phyloP scores from a whole-genome alignment of 1,140 invertebrate genomes.

The Solenopsis invicta region DNA sequence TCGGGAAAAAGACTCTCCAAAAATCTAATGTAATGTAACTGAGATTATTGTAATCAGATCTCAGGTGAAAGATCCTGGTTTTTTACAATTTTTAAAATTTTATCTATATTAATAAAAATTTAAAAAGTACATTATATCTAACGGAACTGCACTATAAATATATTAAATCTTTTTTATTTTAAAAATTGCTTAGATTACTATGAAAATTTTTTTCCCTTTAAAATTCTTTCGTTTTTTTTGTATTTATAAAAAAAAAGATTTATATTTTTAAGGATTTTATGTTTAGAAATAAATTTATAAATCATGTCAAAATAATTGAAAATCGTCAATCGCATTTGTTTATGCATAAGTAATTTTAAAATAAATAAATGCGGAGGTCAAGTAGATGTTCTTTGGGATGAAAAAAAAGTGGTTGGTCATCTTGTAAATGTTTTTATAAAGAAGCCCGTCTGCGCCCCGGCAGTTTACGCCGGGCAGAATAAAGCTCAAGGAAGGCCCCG shows the following conservation, averaged over 20 bases:
- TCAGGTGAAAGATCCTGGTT: not conserved
- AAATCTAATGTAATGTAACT: not conserved
- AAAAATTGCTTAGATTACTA: not conserved
- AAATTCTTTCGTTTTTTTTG: not conserved
- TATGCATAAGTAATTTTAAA: not conserved
- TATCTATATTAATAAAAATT: not conserved
- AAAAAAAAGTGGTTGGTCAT: slow-evolving; percentile 39
- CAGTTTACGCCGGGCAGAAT: slow-evolving; percentile 33
- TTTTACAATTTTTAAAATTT: not conserved
- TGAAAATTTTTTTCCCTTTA: not conserved
- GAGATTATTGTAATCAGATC: not conserved
- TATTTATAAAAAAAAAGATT: not conserved
- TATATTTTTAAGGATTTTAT: not conserved
- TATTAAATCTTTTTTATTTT: not conserved
- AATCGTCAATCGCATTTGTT: not conserved
- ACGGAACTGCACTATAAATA: not conserved
- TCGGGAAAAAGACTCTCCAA: not conserved
- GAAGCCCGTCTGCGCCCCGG: slow-evolving; percentile 74
- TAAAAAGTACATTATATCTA: not conserved
- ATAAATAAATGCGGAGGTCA: not conserved
- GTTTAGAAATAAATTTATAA: not conserved
- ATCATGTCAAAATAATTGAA: not conserved
- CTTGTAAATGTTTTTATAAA: slow-evolving; percentile 77
- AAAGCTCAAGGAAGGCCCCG: slow-evolving; percentile 55
- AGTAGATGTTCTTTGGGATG: not conserved